phyloP scores from a whole-genome alignment of 2,888 invertebrate genomes.

The Clistopyga incitator region DNA sequence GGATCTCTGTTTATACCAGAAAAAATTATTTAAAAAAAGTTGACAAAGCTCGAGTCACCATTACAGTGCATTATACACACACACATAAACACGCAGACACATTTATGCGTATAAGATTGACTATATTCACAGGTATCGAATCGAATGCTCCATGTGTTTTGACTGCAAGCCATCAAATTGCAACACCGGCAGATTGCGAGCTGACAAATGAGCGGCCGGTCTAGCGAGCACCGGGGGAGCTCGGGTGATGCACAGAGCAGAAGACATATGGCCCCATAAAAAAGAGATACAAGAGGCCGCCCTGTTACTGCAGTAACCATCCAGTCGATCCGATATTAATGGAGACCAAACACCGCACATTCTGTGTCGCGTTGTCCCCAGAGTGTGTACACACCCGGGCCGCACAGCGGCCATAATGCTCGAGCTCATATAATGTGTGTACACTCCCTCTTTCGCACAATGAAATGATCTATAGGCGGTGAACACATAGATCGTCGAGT shows the following conservation, averaged over 20 bases:
- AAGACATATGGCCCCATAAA: constrained; percentile 83
- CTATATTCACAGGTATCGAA: constrained; percentile 54
- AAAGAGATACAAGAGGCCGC: constrained; percentile 76
- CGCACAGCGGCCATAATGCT: constrained; percentile 72
- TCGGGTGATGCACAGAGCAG: constrained; percentile 63
- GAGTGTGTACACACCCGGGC: constrained; percentile 77
- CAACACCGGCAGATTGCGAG: constrained; percentile 80
- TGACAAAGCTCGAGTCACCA: neutral
- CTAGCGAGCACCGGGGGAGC: constrained; percentile 61
- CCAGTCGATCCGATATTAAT: constrained; percentile 83
- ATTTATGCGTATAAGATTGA: neutral
- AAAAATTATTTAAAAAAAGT: neutral
- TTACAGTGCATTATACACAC: neutral
- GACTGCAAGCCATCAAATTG: constrained; percentile 80
- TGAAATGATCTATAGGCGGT: constrained; percentile 78
- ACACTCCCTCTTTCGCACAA: constrained; percentile 79
- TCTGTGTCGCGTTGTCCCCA: constrained; percentile 76
- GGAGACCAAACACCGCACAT: constrained; percentile 84
- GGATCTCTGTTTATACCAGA: neutral
- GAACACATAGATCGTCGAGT: constrained; percentile 68
- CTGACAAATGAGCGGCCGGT: constrained; percentile 82
- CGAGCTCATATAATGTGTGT: constrained; percentile 77
- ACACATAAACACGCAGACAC: neutral
- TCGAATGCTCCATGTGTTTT: constrained; percentile 76
- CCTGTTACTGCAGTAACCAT: constrained; percentile 73